Conservation (phyloP, 2,797 vertebrate genomes). For the Lagodon rhomboides region DNA sequence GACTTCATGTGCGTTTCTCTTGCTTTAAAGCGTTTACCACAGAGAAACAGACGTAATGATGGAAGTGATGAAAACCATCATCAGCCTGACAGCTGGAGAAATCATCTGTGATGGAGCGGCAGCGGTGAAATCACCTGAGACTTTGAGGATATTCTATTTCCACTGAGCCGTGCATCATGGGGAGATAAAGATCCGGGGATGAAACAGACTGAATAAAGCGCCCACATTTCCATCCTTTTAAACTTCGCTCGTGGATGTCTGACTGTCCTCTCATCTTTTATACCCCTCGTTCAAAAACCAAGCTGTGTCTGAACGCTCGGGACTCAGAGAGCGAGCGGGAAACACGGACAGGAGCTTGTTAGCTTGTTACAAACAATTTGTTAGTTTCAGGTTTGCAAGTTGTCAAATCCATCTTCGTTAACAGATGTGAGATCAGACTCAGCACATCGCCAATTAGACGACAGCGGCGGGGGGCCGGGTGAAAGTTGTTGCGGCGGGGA, state of each 20-base stretch:
- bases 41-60: slow-evolving; percentile 22
- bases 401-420: slow-evolving; percentile 66
- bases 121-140: slow-evolving; percentile 47
- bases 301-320: slow-evolving; percentile 28
- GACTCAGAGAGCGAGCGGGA: slow-evolving; percentile 24
- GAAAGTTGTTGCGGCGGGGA: slow-evolving; percentile 53
- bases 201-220: slow-evolving; percentile 49
- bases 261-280: slow-evolving; percentile 43
- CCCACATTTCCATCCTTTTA: slow-evolving; percentile 55
- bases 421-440: slow-evolving; percentile 56
- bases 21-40: slow-evolving; percentile 15
- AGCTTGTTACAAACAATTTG: slow-evolving; percentile 51
- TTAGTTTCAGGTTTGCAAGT: slow-evolving; percentile 50
- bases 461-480: slow-evolving; percentile 55
- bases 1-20: too few relatives aligned
- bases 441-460: slow-evolving; percentile 60
- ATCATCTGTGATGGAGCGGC: slow-evolving; percentile 40
- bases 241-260: slow-evolving; percentile 16
- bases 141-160: slow-evolving; percentile 50
- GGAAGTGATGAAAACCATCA: slow-evolving; percentile 41
- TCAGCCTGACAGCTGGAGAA: slow-evolving; percentile 52
- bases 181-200: slow-evolving; percentile 43
- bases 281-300: slow-evolving; percentile 18
- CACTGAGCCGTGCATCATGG: slow-evolving; percentile 25
- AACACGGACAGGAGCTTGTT: slow-evolving; percentile 43